Base-by-base conservation (phyloP, 2,113 vertebrate species). In the Lamprotornis superbus region DNA sequence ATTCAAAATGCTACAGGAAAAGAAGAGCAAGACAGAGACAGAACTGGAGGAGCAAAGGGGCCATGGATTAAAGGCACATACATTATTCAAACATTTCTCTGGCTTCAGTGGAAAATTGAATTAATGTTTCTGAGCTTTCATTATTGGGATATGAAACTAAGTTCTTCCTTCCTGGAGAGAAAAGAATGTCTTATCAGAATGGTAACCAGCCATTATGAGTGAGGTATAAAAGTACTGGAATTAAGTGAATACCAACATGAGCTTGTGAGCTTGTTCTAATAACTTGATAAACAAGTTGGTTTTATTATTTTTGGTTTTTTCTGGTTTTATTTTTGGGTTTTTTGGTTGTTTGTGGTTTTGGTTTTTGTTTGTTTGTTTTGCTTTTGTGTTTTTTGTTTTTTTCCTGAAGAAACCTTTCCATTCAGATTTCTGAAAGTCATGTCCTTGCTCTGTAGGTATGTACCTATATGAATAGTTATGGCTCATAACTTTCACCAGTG, bases 1-100 rank as follows among this genome's bases (percentile, higher is more conserved):
- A 67, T 88, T 91, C 74, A 75, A 87, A 97, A 73, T 69, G 55
- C 39, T 92, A 39, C 46, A 83, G 63, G 65, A 91, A 93, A 95
- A 77, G 50, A 89, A 75, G 31, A 94, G 31, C n/a, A 57, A 94
- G 55, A 37, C 21, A 67, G 71, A 91, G 27, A 61, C 17, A 70
- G 52, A 74, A 52, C 30, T 37, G 55, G 35, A 77, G 55, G 60
- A 96, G 27, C 59, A 76, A 47, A 40, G 75, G 33, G 68, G 55
- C 39, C 35, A 16, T 12, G 70, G 50, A 93, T 93, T 96, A 70
- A 90, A 93, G 84, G 39, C 76, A 77, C 44, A 71, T 95, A 35
- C 35, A 86, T 93, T 92, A 93, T 96, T 96, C 85, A 93, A 39
- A 24, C 22, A 55, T 67, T 85, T 65, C 23, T 70, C 50, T 91